These are phyloP conservation scores for Hirudo medicinalis DNA, from an alignment of 1,140 invertebrate species.

Conservation along the genomic window DNA sequence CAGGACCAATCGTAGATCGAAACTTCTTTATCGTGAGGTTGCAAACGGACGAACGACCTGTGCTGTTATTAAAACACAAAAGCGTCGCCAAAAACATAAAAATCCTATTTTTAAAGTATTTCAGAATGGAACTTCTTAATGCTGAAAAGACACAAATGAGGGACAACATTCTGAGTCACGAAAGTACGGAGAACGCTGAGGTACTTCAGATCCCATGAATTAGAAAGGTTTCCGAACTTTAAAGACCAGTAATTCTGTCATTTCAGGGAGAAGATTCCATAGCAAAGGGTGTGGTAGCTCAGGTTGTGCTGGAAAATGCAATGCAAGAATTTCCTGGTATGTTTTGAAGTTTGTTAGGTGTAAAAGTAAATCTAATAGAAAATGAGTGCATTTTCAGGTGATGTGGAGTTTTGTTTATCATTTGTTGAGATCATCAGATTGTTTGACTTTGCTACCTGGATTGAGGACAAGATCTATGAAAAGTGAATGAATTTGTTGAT, in stretches of 20 bases:
- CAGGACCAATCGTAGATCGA: neutral
- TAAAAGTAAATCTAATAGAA: neutral
- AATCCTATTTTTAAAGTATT: neutral
- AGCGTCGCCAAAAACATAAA: neutral
- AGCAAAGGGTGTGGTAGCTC: neutral
- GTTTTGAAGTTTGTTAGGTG: neutral
- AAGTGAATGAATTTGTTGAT: neutral
- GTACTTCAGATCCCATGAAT: neutral
- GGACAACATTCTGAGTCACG: neutral
- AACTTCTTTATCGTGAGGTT: neutral
- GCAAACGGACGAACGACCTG: neutral
- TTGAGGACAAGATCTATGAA: neutral
- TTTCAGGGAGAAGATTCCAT: neutral
- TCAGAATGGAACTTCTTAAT: constrained; percentile 6
- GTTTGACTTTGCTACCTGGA: constrained; percentile 6
- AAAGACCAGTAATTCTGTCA: neutral
- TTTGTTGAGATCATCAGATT: neutral
- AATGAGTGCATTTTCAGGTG: constrained; percentile 1
- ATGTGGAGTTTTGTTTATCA: neutral
- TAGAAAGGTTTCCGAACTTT: neutral
- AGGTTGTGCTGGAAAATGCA: neutral
- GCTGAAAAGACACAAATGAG: constrained; percentile 2
- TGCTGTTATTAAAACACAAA: neutral
- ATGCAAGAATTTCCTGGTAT: neutral
- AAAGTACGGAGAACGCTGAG: neutral